Conservation (phyloP, 1,140 invertebrate species). For the Papilio xuthus region DNA sequence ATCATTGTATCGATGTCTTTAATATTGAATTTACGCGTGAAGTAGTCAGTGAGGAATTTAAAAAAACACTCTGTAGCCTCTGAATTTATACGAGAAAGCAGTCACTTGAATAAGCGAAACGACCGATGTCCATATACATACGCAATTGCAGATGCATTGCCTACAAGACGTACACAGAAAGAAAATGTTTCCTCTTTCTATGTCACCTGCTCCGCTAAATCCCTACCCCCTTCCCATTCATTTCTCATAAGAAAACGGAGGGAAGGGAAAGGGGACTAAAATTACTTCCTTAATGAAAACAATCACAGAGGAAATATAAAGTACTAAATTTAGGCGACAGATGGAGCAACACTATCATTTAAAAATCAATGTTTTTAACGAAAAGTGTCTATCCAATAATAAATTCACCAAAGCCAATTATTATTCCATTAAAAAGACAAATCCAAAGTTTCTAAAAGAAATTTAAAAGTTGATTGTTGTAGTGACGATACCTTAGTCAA, state of each 20-base stretch:
- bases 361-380: neutral
- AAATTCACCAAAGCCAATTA: neutral
- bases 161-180: too few relatives aligned
- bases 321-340: conserved; percentile 9
- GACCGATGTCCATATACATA: too few relatives aligned
- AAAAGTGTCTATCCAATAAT: neutral
- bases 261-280: too few relatives aligned
- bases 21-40: neutral
- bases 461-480: neutral
- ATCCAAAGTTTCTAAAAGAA: neutral
- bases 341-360: neutral
- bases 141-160: too few relatives aligned
- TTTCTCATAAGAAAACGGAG: too few relatives aligned
- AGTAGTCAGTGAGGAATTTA: neutral
- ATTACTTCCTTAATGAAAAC: conserved; percentile 63
- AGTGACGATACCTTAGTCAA: neutral
- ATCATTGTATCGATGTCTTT: neutral
- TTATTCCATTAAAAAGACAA: neutral
- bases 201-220: too few relatives aligned
- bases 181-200: too few relatives aligned
- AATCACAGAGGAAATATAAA: conserved; percentile 38
- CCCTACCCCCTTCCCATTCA: too few relatives aligned
- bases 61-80: too few relatives aligned
- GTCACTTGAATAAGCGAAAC: too few relatives aligned
- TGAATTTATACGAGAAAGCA: too few relatives aligned